Conservation (phyloP, 2,888 invertebrate species). For the Acanthosepion lycidas region DNA sequence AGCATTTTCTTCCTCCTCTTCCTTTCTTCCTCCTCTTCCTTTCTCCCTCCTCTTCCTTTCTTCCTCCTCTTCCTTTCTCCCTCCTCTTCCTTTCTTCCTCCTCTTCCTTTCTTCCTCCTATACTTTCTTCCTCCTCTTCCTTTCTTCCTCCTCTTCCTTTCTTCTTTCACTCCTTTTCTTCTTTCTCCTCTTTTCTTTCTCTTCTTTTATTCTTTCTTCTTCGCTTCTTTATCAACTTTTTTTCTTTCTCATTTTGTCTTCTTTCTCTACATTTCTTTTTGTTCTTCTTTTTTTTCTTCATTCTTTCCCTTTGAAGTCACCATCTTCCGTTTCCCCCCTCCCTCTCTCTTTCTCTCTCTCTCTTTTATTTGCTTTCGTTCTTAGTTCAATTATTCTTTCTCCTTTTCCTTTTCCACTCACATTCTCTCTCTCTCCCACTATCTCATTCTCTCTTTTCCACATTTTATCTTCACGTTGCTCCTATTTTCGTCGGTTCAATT, state of each 20-base stretch:
- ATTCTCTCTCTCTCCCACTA: too few species aligned
- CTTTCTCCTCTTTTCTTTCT: background rate
- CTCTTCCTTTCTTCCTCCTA: too few species aligned
- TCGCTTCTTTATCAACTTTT: background rate
- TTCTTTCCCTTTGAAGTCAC: too few species aligned
- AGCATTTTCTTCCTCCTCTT: background rate
- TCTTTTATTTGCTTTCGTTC: too few species aligned
- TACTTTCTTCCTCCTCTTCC: accelerated
- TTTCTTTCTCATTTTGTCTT: background rate
- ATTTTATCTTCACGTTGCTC: background rate
- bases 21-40: background rate
- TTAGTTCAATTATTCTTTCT: too few species aligned
- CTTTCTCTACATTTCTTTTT: background rate
- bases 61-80: background rate
- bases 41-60: background rate
- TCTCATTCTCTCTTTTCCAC: too few species aligned
- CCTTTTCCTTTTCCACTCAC: too few species aligned
- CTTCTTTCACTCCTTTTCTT: background rate
- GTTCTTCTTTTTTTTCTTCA: too few species aligned
- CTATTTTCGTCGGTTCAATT: background rate
- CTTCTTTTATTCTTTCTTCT: background rate
- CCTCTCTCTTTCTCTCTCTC: too few species aligned
- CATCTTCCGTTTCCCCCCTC: too few species aligned
- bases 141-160: background rate
- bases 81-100: accelerated